Evolutionary conservation across 2,797 vertebrate genomes (phyloP).

Genomic region (Arrhamphus sclerolepis): DNA sequence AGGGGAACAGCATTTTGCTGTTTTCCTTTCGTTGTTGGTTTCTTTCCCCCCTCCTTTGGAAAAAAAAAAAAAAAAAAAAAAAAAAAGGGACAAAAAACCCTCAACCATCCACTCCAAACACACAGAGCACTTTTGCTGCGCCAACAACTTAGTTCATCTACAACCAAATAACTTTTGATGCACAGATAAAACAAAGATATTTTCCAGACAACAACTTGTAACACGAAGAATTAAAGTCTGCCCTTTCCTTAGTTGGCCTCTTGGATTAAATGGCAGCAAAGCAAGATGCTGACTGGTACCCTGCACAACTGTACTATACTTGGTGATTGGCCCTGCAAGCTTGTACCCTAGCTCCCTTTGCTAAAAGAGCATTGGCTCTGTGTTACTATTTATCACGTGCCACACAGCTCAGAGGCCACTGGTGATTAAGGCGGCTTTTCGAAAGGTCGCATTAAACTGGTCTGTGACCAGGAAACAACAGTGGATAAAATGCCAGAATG

Average conservation of each 20-base stretch:
- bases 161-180: not conserved
- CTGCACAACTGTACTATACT: slow-evolving; percentile 1
- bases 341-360: slow-evolving; percentile 24
- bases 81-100: no score
- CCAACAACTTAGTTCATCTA: not conserved
- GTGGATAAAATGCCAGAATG: slow-evolving; percentile 28
- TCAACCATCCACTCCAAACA: no score
- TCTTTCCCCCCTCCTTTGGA: no score
- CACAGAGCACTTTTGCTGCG: not conserved
- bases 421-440: slow-evolving; percentile 49
- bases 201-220: no score
- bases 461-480: slow-evolving; percentile 11
- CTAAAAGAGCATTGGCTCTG: slow-evolving; percentile 31
- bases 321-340: slow-evolving; percentile 21
- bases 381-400: slow-evolving; percentile 27
- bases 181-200: no score
- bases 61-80: not conserved
- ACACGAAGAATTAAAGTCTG: not conserved
- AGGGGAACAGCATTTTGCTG: no score
- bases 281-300: slow-evolving; percentile 29
- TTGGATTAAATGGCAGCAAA: slow-evolving; percentile 37
- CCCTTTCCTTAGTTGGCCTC: slow-evolving; percentile 27
- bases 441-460: slow-evolving; percentile 47
- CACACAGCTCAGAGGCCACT: slow-evolving; percentile 30
- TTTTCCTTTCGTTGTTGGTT: no score